Base-by-base conservation (phyloP, 2,113 vertebrate species). In the Thinocorus orbignyianus region DNA sequence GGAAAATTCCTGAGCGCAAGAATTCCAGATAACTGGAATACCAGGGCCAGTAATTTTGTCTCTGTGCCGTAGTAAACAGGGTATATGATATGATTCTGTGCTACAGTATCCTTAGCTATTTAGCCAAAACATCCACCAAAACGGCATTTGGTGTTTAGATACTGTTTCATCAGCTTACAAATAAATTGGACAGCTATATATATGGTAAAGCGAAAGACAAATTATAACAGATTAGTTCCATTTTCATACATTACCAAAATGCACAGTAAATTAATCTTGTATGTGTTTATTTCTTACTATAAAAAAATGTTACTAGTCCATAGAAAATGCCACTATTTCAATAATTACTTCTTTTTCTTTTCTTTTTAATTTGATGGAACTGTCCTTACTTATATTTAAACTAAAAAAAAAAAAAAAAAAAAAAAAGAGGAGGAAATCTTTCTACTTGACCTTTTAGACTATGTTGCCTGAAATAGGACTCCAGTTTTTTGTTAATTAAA, bases 151-250 rank as follows among this genome's bases (percentile, higher is more conserved):
- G 12, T 88, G 86, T 96, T 95, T 92, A 70, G 80, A 58, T 96
- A 96, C 74, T 95, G 95, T 95, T 95, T 96, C 70, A 93, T 90
- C 80, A 91, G 86, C 92, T 97, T 97, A 93, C 90, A 97, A 93
- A 84, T 94, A 82, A 96, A 92, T 89, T 91, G 17, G 64, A 94
- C 22, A 82, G 91, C 88, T 95, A 97, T 93, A 95, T 97, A 94
- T 60, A 93, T 60, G 61, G 46, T 87, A 30, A 96, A 89, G 17
- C 91, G 83, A 94, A 96, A 96, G 92, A 95, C 95, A 60, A 86
- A 35, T 92, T 96, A 52, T 46, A 42, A 54, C 48, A 92, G 55
- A 92, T 93, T 80, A 58, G 74, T 88, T 85, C 41, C 35, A 26
- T 86, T 96, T 94, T 70, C 70, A 78, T 92, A 57, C 76, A 74